phyloP scores from a whole-genome alignment of 2,888 invertebrate genomes.

The Creontiades dilutus region DNA sequence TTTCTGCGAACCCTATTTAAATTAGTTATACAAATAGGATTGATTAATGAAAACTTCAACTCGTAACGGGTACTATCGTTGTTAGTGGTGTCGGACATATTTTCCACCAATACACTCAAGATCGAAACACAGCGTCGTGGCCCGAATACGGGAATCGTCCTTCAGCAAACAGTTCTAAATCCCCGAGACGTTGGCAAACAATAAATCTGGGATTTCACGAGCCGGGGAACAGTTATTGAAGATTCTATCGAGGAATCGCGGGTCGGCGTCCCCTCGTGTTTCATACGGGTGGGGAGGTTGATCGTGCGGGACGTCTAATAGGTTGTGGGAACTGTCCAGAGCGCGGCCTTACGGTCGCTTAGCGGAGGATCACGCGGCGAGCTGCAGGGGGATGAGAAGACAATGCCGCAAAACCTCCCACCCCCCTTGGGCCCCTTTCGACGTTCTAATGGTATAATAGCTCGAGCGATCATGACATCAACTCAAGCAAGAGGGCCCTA shows the following conservation, averaged over 20 bases:
- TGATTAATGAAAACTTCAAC: too few species aligned
- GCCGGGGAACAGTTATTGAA: background rate
- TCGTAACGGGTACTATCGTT: too few species aligned
- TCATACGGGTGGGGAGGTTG: background rate
- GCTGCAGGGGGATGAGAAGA: conserved; percentile 35
- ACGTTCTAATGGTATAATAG: conserved; percentile 35
- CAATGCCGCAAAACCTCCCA: conserved; percentile 42
- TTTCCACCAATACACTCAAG: too few species aligned
- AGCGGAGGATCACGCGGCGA: conserved; percentile 14
- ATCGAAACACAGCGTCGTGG: too few species aligned
- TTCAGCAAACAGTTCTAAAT: too few species aligned
- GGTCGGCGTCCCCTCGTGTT: background rate
- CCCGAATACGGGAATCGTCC: too few species aligned
- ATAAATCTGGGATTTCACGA: background rate
- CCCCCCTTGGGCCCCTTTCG: background rate
- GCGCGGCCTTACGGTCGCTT: conserved; percentile 29
- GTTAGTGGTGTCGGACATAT: too few species aligned
- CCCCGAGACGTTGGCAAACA: background rate
- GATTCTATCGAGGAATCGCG: background rate
- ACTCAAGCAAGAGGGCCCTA: conserved; percentile 35
- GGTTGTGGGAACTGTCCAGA: conserved; percentile 38
- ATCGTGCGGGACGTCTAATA: conserved; percentile 4
- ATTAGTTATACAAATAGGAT: too few species aligned
- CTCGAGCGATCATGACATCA: conserved; percentile 47
- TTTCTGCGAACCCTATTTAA: too few species aligned